These are phyloP conservation scores for Leptinotarsa lineolata DNA, from an alignment of 1,140 invertebrate genomes.

Conservation along the genomic window DNA sequence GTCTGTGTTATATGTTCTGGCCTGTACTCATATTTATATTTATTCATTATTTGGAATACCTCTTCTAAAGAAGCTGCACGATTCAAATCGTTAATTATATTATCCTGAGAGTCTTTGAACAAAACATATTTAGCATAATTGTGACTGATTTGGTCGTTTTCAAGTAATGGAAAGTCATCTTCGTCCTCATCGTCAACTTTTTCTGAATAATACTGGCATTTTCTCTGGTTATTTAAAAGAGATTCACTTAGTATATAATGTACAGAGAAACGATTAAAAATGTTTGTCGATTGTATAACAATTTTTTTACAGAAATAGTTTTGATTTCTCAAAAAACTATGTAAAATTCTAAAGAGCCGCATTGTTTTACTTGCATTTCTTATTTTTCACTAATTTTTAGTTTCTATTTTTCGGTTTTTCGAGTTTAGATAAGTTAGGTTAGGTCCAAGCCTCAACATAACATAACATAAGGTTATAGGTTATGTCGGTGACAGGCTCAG, in stretches of 20 bases:
- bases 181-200: conserved; percentile 9
- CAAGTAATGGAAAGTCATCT: conserved; percentile 18
- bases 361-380: neutral
- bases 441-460: no score
- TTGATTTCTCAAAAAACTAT: neutral
- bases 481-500: no score
- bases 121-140: conserved; percentile 35
- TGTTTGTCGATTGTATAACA: conserved; percentile 60
- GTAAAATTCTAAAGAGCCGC: neutral
- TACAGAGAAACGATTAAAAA: conserved; percentile 1
- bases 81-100: conserved; percentile 37
- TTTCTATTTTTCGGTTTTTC: neutral
- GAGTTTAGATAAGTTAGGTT: neutral
- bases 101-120: conserved; percentile 42
- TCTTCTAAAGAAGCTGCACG: conserved; percentile 46
- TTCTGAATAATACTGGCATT: neutral
- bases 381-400: neutral
- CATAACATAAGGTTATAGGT: no score
- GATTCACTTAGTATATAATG: neutral
- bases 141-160: conserved; percentile 16
- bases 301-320: neutral
- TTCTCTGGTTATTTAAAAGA: neutral
- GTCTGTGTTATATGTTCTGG: conserved; percentile 43
- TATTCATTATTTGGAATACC: conserved; percentile 42
- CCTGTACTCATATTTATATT: conserved; percentile 35